A percentile compares a stretch with the other conserved stretches of the same genome.
Conservation (phyloP, 2,797 vertebrate genomes). For the Apogon talboti region DNA sequence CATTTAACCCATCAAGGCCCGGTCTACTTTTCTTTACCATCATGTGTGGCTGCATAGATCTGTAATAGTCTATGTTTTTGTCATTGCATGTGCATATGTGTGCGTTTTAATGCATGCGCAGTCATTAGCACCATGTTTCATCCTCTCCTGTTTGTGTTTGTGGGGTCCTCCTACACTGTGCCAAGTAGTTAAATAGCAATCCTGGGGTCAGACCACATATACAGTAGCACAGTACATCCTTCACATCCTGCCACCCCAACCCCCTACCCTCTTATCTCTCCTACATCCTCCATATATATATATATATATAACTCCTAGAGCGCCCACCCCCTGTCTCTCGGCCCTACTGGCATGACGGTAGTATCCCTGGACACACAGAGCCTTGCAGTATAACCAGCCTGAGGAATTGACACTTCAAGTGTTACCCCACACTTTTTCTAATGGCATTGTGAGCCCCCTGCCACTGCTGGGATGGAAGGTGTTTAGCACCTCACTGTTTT, state of each 20-base stretch:
- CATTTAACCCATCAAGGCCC: conserved; percentile 82
- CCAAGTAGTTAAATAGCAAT: conserved; percentile 61
- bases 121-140: conserved; percentile 40
- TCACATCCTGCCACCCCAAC: conserved; percentile 35
- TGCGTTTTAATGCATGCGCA: conserved; percentile 32
- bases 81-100: conserved; percentile 14
- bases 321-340: conserved; percentile 54
- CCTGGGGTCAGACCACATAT: conserved; percentile 66
- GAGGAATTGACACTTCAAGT: conserved; percentile 77
- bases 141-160: conserved; percentile 60
- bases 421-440: conserved; percentile 81
- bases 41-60: conserved; percentile 31
- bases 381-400: conserved; percentile 73
- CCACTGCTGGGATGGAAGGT: conserved; percentile 82
- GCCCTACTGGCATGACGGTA: conserved; percentile 52
- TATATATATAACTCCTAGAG: conserved; percentile 38
- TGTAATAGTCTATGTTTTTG: conserved; percentile 41
- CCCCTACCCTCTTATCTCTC: conserved; percentile 13
- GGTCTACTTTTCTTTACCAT: conserved; percentile 72
- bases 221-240: conserved; percentile 41
- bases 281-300: conserved; percentile 43
- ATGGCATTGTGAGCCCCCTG: conserved; percentile 81
- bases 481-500: conserved; percentile 86
- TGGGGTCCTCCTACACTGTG: conserved; percentile 47
- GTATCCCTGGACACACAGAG: conserved; percentile 67